Base-by-base conservation (phyloP, 1,140 invertebrate genomes). In the Lepidurus packardi region DNA sequence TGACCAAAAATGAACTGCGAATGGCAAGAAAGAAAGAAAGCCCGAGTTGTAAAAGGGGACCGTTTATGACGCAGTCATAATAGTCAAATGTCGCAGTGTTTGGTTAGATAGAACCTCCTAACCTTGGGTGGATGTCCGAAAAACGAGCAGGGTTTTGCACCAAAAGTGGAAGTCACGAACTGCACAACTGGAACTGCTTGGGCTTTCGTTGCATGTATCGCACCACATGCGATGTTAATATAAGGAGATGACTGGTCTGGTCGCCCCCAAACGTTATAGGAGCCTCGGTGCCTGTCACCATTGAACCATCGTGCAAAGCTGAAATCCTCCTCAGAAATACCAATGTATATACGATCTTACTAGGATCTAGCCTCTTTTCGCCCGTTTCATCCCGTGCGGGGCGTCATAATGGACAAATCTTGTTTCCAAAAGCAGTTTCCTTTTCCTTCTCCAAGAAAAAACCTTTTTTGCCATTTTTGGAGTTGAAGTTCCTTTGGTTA, bases 41-140 rank as follows among this genome's bases (percentile, higher is more conserved):
- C 1, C n/a, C 16, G 53, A 7, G 16, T n/a, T 11, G 7, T n/a
- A 65, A 65, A 65, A 65, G 21, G 13, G 45, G 45, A 47, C 53
- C 53, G 53, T 65, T 65, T 65, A 65, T 65, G 53, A 65, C 21
- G 16, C 45, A 65, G 53, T 65, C 53, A 65, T 65, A 65, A 65
- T 65, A n/a, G 53, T 10, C 16, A 65, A 65, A 21, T 65, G 53
- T 65, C 53, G 21, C 21, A 65, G 8, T 13, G 53, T 65, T 65
- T n/a, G 16, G 53, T 65, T 65, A 65, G 53, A 65, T 65, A 65
- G 9, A 16, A 65, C 16, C 53, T 65, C 21, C 16, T 65, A 65
- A 65, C 16, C 13, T 21, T 65, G 4, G n/a, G 3, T 21, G 7
- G 13, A 65, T 13, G 21, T n/a, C 13, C 16, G 21, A 65, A 65